phyloP scores from a whole-genome alignment of 1,140 invertebrate genomes.

The Augochlora pura region DNA sequence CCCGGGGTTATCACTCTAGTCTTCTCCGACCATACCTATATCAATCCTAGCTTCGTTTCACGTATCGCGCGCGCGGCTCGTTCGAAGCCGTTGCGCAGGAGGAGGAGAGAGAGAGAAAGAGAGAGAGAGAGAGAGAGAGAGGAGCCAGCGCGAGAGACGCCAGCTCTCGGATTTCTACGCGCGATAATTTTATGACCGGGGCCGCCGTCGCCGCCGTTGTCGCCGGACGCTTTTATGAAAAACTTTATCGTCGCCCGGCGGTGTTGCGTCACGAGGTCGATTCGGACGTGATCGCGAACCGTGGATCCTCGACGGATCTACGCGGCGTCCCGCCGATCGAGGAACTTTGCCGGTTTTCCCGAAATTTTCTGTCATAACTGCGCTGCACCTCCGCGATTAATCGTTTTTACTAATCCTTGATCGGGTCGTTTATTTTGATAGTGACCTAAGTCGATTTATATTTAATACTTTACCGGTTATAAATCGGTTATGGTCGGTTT shows the following conservation, averaged over 20 bases:
- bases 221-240: conserved; percentile 30
- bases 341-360: background rate
- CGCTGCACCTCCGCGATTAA: too few relatives aligned
- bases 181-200: conserved; percentile 35
- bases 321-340: too few relatives aligned
- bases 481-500: too few relatives aligned
- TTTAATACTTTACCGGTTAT: too few relatives aligned
- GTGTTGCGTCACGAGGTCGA: conserved; percentile 25
- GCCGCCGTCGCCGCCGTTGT: too few relatives aligned
- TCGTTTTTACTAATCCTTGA: too few relatives aligned
- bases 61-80: conserved; percentile 66
- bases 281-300: background rate
- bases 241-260: conserved; percentile 22
- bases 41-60: conserved; percentile 70
- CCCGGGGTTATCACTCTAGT: conserved; percentile 72
- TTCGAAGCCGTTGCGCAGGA: conserved; percentile 57
- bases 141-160: background rate
- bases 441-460: too few relatives aligned
- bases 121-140: too few relatives aligned
- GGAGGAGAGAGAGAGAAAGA: too few relatives aligned
- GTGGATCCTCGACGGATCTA: background rate
- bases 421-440: too few relatives aligned
- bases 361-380: too few relatives aligned
- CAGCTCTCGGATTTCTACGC: conserved; percentile 47
- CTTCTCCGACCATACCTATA: conserved; percentile 71